A percentile compares a stretch with the other conserved stretches of the same genome.
Conservation (phyloP, 64 coral and sea anemone species). For the Montipora cactus region DNA sequence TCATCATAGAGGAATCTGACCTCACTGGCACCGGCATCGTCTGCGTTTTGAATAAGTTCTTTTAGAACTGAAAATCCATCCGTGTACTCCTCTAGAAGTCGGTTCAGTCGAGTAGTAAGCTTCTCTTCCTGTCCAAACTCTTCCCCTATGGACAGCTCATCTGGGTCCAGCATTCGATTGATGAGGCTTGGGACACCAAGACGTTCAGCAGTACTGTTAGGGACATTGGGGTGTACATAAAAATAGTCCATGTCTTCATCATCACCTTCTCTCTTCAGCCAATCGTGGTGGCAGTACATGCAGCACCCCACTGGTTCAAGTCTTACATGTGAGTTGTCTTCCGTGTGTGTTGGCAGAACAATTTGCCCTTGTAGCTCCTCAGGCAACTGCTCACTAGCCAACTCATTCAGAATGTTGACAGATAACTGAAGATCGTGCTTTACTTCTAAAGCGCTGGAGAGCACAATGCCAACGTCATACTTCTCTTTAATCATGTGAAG, state of each 20-base stretch:
- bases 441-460: background rate
- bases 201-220: slow-evolving; percentile 67
- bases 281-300: slow-evolving; percentile 90
- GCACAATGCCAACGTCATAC: background rate
- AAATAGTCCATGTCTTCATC: slow-evolving; percentile 56
- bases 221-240: slow-evolving; percentile 86
- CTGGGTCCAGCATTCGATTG: slow-evolving; percentile 80
- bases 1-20: slow-evolving; percentile 77
- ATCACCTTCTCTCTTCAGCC: slow-evolving; percentile 47
- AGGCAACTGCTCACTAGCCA: slow-evolving; percentile 32
- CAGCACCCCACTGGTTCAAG: slow-evolving; percentile 74
- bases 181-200: slow-evolving; percentile 72
- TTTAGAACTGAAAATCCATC: slow-evolving; percentile 90
- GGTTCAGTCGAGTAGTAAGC: slow-evolving; percentile 70
- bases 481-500: slow-evolving; percentile 72
- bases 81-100: slow-evolving; percentile 87
- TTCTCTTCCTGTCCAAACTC: slow-evolving; percentile 92
- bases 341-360: slow-evolving; percentile 74
- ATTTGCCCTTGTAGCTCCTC: slow-evolving; percentile 43
- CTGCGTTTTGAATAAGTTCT: slow-evolving; percentile 96
- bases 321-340: slow-evolving; percentile 44
- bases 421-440: slow-evolving; percentile 78
- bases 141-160: slow-evolving; percentile 73
- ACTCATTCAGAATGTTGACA: slow-evolving; percentile 81
- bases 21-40: slow-evolving; percentile 85